A percentile compares a stretch with the other conserved stretches of the same genome.
These are phyloP conservation scores for Drosophila atripex DNA, from an alignment of 2,888 invertebrate species.

Conservation along the genomic window DNA sequence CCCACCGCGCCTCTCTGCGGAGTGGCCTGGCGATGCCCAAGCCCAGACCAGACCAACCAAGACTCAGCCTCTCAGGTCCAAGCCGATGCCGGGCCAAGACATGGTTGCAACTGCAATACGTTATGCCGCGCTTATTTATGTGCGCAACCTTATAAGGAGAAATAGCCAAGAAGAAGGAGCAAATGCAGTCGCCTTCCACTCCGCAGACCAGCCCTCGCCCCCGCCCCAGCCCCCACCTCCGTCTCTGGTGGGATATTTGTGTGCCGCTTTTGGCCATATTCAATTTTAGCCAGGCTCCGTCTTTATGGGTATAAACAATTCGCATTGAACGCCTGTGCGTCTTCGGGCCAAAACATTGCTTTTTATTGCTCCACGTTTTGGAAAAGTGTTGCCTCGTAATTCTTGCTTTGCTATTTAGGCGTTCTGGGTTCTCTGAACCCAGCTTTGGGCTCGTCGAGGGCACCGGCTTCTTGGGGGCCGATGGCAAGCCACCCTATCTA, in stretches of 20 bases:
- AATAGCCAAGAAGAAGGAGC: conserved; percentile 67
- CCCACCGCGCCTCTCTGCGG: too few relatives aligned
- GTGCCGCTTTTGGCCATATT: conserved; percentile 74
- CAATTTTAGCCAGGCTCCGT: conserved; percentile 54
- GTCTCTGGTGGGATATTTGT: conserved; percentile 32
- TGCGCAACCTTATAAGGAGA: conserved; percentile 76
- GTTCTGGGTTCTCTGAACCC: neutral
- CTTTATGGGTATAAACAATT: conserved; percentile 6
- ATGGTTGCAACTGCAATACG: conserved; percentile 54
- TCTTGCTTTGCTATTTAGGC: conserved; percentile 47
- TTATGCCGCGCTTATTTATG: conserved; percentile 74
- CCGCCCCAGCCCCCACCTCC: too few relatives aligned
- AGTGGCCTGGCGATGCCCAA: too few relatives aligned
- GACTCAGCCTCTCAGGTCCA: conserved; percentile 32
- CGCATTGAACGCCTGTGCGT: conserved; percentile 1
- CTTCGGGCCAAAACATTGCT: conserved; percentile 52
- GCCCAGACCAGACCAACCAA: neutral
- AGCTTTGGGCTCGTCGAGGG: neutral
- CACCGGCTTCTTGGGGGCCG: neutral
- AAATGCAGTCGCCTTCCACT: conserved; percentile 24
- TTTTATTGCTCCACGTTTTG: conserved; percentile 58
- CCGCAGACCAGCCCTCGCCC: neutral
- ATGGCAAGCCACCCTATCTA: neutral
- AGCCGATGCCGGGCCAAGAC: conserved; percentile 23
- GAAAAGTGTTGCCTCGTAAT: conserved; percentile 58